phyloP scores from a whole-genome alignment of 2,797 vertebrate genomes.

The Anguilla marmorata region DNA sequence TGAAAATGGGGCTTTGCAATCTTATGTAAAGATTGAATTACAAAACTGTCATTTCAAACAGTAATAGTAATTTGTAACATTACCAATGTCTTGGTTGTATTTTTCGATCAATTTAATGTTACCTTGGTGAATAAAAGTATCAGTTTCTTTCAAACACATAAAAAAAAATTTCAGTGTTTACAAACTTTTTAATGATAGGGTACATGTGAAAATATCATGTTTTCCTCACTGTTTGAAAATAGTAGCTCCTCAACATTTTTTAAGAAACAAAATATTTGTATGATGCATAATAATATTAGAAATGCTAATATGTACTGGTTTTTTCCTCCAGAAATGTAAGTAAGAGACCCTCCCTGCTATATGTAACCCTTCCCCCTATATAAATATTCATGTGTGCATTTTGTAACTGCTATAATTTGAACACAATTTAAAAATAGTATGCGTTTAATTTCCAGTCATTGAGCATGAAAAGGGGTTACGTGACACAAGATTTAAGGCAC shows the following conservation, averaged over 20 bases:
- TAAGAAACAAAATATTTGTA: background rate
- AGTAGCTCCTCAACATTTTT: background rate
- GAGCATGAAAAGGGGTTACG: background rate
- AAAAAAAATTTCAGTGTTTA: no score
- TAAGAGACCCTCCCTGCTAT: background rate
- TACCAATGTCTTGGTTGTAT: no score
- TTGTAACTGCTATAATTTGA: background rate
- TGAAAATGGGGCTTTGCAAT: no score
- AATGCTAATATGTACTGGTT: background rate
- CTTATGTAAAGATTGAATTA: no score
- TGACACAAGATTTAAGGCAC: background rate
- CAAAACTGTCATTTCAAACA: no score
- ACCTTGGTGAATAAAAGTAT: no score
- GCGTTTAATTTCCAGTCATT: background rate
- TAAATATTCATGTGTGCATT: background rate
- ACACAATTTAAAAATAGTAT: background rate
- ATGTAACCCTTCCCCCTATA: background rate
- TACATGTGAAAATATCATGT: background rate
- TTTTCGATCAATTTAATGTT: no score
- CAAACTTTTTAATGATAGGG: no score
- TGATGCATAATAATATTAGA: background rate
- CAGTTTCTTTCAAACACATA: no score
- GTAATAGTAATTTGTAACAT: no score
- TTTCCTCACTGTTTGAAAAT: background rate
- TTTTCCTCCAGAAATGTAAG: constrained; percentile 1